Evolutionary conservation across 1,140 invertebrate species (phyloP).

Genomic region (Calosoma granatense): DNA sequence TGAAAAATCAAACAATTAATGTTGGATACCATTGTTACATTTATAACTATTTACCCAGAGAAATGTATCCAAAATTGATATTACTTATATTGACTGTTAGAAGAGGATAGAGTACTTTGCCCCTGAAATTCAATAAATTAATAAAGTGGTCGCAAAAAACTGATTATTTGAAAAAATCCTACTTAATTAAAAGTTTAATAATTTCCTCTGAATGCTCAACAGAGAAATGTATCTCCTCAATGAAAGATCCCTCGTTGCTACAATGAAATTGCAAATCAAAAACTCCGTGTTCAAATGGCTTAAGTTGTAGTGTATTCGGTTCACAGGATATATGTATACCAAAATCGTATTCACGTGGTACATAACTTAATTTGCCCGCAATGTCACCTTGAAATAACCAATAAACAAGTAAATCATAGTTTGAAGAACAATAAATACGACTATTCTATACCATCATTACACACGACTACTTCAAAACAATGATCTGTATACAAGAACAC

Average conservation of each 20-base stretch:
- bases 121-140: slow-evolving; percentile 27
- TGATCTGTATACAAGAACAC: slow-evolving; percentile 26
- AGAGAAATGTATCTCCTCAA: slow-evolving; percentile 25
- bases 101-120: slow-evolving; percentile 33
- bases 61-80: slow-evolving; percentile 33
- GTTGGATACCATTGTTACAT: no score
- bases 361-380: slow-evolving; percentile 24
- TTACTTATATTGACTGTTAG: slow-evolving; percentile 31
- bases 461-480: slow-evolving; percentile 25
- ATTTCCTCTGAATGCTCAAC: slow-evolving; percentile 26
- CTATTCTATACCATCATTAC: slow-evolving; percentile 23
- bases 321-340: slow-evolving; percentile 22
- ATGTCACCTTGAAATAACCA: not conserved
- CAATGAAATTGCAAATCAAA: slow-evolving; percentile 26
- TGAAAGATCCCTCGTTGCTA: slow-evolving; percentile 25
- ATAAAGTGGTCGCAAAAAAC: no score
- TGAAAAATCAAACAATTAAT: not conserved
- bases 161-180: slow-evolving; percentile 1
- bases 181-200: slow-evolving; percentile 24
- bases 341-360: slow-evolving; percentile 16
- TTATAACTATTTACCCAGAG: not conserved
- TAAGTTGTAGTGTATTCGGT: slow-evolving; percentile 18
- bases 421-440: no score
- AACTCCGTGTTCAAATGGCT: slow-evolving; percentile 19
- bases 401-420: not conserved